A percentile compares a stretch with the other conserved stretches of the same genome.
These are phyloP conservation scores for Neodon shergylaensis DNA, from an alignment of 2,113 vertebrate species.

Conservation along the genomic window DNA sequence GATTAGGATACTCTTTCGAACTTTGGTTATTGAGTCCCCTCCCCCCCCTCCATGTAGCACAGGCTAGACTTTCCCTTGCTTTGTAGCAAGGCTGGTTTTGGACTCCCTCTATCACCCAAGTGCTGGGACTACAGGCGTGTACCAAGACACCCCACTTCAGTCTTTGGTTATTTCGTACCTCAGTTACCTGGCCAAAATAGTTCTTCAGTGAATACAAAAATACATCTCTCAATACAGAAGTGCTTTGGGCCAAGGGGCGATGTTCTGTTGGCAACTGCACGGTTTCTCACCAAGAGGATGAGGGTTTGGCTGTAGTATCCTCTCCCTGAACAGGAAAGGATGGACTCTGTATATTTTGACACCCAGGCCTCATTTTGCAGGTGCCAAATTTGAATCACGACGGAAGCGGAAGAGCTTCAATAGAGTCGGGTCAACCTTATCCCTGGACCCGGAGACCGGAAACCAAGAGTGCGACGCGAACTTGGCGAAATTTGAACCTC, in stretches of 20 bases:
- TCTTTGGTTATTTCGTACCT: background rate
- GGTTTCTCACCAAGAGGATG: background rate
- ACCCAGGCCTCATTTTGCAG: background rate
- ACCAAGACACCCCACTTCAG: background rate
- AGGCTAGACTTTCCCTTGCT: background rate
- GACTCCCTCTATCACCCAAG: background rate
- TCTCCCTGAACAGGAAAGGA: background rate
- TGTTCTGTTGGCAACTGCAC: too few species aligned
- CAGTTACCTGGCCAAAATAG: background rate
- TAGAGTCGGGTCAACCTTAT: accelerated
- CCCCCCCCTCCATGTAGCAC: accelerated
- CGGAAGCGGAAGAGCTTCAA: background rate
- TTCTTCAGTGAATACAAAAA: too few species aligned
- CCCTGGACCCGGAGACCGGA: accelerated
- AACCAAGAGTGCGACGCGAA: accelerated
- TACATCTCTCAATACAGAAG: background rate
- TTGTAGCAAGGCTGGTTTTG: background rate
- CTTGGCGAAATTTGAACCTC: background rate
- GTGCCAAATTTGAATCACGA: background rate
- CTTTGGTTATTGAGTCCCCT: background rate
- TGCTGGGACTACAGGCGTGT: background rate
- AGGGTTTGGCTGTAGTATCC: background rate
- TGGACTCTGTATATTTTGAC: background rate
- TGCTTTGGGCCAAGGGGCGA: background rate
- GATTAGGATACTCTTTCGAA: background rate